Evolutionary conservation across 2,888 invertebrate genomes (phyloP).

Genomic region (Callyntrura guangdongensis): DNA sequence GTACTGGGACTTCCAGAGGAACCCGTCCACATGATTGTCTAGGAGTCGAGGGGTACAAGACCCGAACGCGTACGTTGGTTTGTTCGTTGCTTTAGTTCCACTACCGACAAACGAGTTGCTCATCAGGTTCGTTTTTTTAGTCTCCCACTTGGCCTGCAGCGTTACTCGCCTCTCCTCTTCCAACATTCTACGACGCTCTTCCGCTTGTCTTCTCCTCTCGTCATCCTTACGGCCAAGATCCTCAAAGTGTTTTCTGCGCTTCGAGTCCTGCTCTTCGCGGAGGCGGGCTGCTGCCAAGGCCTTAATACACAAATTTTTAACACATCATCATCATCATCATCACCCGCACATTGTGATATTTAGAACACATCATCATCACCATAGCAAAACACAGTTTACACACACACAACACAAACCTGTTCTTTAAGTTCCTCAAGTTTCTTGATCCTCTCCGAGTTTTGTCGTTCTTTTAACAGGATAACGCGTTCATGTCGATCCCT

Average conservation of each 20-base stretch:
- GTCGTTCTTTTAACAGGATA: slow-evolving; percentile 90
- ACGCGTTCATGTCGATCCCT: slow-evolving; percentile 86
- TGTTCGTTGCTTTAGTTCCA: slow-evolving; percentile 43
- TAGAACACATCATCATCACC: too few species aligned
- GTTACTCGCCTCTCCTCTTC: slow-evolving; percentile 83
- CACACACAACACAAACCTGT: slow-evolving; percentile 87
- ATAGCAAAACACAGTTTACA: not conserved
- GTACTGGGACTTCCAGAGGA: slow-evolving; percentile 84
- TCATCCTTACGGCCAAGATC: slow-evolving; percentile 83
- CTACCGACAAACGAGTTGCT: slow-evolving; percentile 44
- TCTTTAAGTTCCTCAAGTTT: slow-evolving; percentile 95
- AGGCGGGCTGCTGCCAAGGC: slow-evolving; percentile 81
- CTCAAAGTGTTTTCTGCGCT: slow-evolving; percentile 83
- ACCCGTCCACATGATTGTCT: slow-evolving; percentile 84
- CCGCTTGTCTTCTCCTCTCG: slow-evolving; percentile 82
- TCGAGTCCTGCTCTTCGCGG: slow-evolving; percentile 84
- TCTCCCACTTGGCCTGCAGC: slow-evolving; percentile 82
- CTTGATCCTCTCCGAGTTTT: slow-evolving; percentile 95
- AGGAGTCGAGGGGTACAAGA: slow-evolving; percentile 84
- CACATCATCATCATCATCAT: not conserved
- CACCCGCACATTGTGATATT: not conserved
- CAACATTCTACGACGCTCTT: slow-evolving; percentile 82
- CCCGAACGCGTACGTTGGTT: slow-evolving; percentile 83
- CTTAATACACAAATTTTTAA: slow-evolving; percentile 54
- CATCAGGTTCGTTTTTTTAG: slow-evolving; percentile 68